Evolutionary conservation across 2,888 invertebrate species (phyloP), one percentile per base, ranked within the genome.

Genomic region (Habrosyne pyritoides): DNA sequence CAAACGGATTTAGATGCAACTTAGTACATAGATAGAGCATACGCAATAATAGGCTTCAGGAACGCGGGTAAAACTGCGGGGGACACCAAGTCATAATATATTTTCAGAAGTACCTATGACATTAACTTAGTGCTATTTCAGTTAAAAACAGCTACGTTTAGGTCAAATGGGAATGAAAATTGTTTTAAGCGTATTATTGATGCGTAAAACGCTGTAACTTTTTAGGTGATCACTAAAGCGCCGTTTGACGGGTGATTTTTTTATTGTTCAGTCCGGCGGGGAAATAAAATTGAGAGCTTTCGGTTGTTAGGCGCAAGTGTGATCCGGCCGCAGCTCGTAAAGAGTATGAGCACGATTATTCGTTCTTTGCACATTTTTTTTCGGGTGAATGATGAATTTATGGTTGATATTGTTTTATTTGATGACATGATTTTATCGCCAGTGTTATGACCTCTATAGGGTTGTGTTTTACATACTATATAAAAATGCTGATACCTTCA

Each of bases 281-380:
- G 33, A 51, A 53, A 59, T 63, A 59, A 62, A 61, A 65, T 61
- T 64, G 65, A 64, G 64, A 65, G 63, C 56, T 57, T 67, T 65
- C 62, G 63, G 61, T 59, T 61, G 60, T 61, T 61, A 55, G 58
- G 54, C 54, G 59, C 50, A 49, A 52, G 56, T 52, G 52, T 55
- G 33, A 56, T 56, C 47, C 56, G 52, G 42, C 52, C n/a, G 51
- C 48, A 33, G 47, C 47, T 14, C 53, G 21, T 57, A 58, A 60
- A 60, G 59, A 61, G 53, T 55, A 59, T 57, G 57, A 52, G 54
- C 56, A 54, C 52, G 36, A 51, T 56, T 53, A 48, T 55, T 48
- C 36, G 48, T 36, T 42, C 33, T 52, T 55, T 51, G 18, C 30
- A n/a, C 12, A 21, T 33, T 53, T 21, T 47, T 53, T 10, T 18